phyloP scores from a whole-genome alignment of 2,888 invertebrate species.

The Microctonus hyperodae region DNA sequence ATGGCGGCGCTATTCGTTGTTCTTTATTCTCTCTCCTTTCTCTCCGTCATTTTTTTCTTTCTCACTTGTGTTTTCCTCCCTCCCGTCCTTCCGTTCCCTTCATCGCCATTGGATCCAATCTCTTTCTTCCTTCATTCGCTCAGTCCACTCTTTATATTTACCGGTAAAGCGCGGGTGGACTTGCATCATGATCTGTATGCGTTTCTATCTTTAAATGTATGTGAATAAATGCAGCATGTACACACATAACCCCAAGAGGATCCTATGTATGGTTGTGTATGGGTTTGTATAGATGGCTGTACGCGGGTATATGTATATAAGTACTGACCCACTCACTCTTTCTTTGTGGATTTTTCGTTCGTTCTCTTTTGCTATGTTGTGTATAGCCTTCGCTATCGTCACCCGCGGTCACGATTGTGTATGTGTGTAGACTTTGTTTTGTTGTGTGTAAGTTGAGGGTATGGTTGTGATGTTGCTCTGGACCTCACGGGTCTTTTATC shows the following conservation, averaged over 20 bases:
- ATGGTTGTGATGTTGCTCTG: neutral
- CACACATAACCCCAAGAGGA: neutral
- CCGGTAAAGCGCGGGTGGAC: slow-evolving; percentile 24
- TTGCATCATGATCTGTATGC: slow-evolving; percentile 24
- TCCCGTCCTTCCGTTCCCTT: slow-evolving; percentile 25
- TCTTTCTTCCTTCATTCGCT: slow-evolving; percentile 6
- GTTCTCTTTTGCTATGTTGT: slow-evolving; percentile 19
- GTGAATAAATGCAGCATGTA: slow-evolving; percentile 2
- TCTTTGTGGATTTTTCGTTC: neutral
- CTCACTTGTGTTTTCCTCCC: slow-evolving; percentile 32
- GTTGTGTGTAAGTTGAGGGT: neutral
- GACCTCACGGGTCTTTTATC: slow-evolving; percentile 10
- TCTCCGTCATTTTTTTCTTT: too few species aligned
- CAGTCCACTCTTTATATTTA: neutral
- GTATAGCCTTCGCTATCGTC: slow-evolving; percentile 16
- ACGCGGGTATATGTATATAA: too few species aligned
- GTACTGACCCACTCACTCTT: slow-evolving; percentile 36
- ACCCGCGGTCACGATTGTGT: slow-evolving; percentile 11
- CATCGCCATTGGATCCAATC: neutral
- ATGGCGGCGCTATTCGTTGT: too few species aligned
- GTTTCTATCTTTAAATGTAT: slow-evolving; percentile 28
- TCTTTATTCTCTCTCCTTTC: too few species aligned
- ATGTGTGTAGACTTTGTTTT: neutral
- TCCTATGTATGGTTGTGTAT: neutral
- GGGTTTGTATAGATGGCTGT: too few species aligned